Evolutionary conservation across 2,797 vertebrate genomes (phyloP).

Genomic region (Dryobates pubescens): DNA sequence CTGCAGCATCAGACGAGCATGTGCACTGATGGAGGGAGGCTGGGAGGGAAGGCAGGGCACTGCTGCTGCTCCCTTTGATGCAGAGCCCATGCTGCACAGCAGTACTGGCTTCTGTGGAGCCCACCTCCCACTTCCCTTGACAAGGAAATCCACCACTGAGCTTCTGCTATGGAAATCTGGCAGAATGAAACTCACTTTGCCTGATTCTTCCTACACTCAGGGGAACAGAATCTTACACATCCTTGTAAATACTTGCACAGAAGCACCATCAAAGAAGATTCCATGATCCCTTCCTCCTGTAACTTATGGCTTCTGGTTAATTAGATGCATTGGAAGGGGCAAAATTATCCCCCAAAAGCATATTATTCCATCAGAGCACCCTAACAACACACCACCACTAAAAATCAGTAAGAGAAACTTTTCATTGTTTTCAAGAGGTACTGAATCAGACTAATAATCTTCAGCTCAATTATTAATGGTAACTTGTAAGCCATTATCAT

Average conservation of each 20-base stretch:
- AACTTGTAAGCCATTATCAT: constrained; percentile 20
- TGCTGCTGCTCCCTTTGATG: not conserved
- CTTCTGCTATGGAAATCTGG: not conserved
- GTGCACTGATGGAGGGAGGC: not conserved
- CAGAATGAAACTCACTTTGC: not conserved
- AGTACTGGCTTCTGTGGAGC: not conserved
- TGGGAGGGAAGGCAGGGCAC: not conserved
- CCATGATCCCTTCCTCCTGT: not conserved
- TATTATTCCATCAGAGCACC: not conserved
- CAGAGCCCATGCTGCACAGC: not conserved
- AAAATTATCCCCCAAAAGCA: not conserved
- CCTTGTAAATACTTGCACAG: not conserved
- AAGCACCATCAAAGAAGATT: not conserved
- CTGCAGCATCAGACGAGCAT: not conserved
- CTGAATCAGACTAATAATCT: not conserved
- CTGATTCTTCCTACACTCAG: fast-evolving
- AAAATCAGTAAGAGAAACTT: constrained; percentile 13
- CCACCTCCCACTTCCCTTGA: not conserved
- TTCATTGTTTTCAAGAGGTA: not conserved
- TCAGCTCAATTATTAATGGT: constrained; percentile 60
- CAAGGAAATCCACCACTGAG: not conserved
- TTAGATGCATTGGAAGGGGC: not conserved
- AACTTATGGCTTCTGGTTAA: not conserved
- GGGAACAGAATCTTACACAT: not conserved
- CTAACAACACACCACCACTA: not conserved